These are phyloP conservation scores for Bujurquina vittata DNA, from an alignment of 2,113 vertebrate genomes.

Conservation along the genomic window DNA sequence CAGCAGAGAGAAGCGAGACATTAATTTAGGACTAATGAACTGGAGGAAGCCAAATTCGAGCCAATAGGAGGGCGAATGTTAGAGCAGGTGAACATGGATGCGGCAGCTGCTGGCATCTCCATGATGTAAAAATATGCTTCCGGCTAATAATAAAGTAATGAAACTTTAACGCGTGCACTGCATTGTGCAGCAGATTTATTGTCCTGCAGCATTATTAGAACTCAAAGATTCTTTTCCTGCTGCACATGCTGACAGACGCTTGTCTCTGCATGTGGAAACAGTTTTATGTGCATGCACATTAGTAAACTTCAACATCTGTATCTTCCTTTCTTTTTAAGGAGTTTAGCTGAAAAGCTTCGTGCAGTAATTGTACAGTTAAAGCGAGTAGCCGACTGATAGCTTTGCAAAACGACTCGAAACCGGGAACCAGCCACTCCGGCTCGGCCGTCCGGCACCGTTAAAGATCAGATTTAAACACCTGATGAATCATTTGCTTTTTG, in stretches of 20 bases:
- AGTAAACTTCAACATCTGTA: not conserved
- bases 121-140: not conserved
- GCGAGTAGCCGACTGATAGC: too few relatives aligned
- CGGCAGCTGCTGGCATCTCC: not conserved
- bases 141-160: not conserved
- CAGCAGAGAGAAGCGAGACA: too few relatives aligned
- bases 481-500: not conserved
- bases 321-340: too few relatives aligned
- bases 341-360: too few relatives aligned
- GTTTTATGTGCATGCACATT: not conserved
- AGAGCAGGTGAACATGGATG: too few relatives aligned
- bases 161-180: not conserved
- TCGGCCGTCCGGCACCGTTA: not conserved
- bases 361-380: too few relatives aligned
- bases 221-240: not conserved
- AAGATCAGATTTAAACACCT: not conserved
- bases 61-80: too few relatives aligned
- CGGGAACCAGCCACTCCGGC: too few relatives aligned
- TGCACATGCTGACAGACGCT: not conserved
- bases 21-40: too few relatives aligned
- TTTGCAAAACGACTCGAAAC: too few relatives aligned
- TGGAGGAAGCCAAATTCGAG: too few relatives aligned
- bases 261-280: not conserved
- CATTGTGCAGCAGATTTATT: not conserved
- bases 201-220: not conserved